phyloP scores from a whole-genome alignment of 2,113 vertebrate genomes.

The Engystomops pustulosus region DNA sequence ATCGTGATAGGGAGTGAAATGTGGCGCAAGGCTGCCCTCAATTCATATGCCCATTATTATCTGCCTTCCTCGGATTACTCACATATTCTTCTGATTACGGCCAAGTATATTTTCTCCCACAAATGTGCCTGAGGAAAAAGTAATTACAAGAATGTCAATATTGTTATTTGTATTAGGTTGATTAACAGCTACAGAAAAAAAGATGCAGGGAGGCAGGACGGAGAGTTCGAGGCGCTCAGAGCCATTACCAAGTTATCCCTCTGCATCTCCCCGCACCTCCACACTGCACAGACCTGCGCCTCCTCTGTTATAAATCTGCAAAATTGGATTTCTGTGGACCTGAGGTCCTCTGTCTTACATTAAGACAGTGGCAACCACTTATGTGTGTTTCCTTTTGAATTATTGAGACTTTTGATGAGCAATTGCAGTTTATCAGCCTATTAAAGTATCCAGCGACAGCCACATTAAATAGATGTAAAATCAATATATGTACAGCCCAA shows the following conservation, averaged over 20 bases:
- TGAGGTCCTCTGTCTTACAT: slow-evolving; percentile 78
- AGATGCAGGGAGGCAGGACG: not conserved
- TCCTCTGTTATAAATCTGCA: slow-evolving; percentile 81
- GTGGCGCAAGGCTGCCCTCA: slow-evolving; percentile 34
- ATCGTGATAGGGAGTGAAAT: slow-evolving; percentile 39
- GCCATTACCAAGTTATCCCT: slow-evolving; percentile 76
- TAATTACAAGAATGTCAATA: slow-evolving; percentile 82
- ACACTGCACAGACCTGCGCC: slow-evolving; percentile 75
- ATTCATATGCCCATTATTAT: slow-evolving; percentile 42
- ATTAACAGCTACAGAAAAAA: slow-evolving; percentile 76
- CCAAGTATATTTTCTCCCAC: slow-evolving; percentile 72
- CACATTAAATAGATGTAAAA: slow-evolving; percentile 82
- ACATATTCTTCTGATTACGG: slow-evolving; percentile 73
- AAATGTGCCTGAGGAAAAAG: slow-evolving; percentile 74
- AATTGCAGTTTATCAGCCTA: slow-evolving; percentile 82
- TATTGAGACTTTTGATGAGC: slow-evolving; percentile 84
- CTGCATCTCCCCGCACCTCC: slow-evolving; percentile 73
- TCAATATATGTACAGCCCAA: slow-evolving; percentile 80
- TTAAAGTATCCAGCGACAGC: slow-evolving; percentile 78
- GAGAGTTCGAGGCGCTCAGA: slow-evolving; percentile 70
- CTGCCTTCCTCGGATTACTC: slow-evolving; percentile 54
- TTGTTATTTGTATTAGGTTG: slow-evolving; percentile 77
- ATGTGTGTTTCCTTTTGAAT: slow-evolving; percentile 80
- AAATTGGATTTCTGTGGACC: slow-evolving; percentile 80
- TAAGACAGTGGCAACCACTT: slow-evolving; percentile 63